Conservation (phyloP, 1,140 invertebrate genomes). For the Drosophila rufa region DNA sequence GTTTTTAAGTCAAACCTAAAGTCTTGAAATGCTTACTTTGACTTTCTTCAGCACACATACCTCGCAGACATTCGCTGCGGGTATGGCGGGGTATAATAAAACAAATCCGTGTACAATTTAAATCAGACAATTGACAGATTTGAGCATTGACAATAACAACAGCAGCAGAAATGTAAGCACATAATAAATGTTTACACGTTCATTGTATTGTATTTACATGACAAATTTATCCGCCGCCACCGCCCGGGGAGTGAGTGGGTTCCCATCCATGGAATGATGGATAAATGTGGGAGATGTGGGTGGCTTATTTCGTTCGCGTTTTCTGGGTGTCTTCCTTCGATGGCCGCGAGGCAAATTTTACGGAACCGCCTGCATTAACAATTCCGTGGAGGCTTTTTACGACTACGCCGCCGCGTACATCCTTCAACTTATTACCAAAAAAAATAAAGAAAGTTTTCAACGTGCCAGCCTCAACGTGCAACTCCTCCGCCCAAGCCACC, state of each 20-base stretch:
- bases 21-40: not conserved
- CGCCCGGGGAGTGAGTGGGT: not conserved
- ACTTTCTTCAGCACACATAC: conserved; percentile 1
- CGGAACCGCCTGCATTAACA: conserved; percentile 37
- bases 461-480: conserved; percentile 53
- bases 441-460: conserved; percentile 60
- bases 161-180: conserved; percentile 38
- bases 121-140: conserved; percentile 54
- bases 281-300: not conserved
- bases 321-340: not conserved
- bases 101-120: conserved; percentile 51
- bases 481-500: conserved; percentile 21
- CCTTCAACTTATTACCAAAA: conserved; percentile 65
- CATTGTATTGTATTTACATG: conserved; percentile 57
- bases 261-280: conserved; percentile 11
- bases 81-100: conserved; percentile 29
- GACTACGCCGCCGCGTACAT: conserved; percentile 35
- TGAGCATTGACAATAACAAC: conserved; percentile 27
- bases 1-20: not conserved
- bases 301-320: not conserved
- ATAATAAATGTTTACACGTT: conserved; percentile 57
- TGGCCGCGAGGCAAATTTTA: conserved; percentile 39
- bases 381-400: conserved; percentile 53
- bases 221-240: conserved; percentile 40
- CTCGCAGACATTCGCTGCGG: not conserved